Evolutionary conservation across 2,888 invertebrate species (phyloP), one percentile per base, ranked within the genome.

Genomic region (Synergus laeviventris): DNA sequence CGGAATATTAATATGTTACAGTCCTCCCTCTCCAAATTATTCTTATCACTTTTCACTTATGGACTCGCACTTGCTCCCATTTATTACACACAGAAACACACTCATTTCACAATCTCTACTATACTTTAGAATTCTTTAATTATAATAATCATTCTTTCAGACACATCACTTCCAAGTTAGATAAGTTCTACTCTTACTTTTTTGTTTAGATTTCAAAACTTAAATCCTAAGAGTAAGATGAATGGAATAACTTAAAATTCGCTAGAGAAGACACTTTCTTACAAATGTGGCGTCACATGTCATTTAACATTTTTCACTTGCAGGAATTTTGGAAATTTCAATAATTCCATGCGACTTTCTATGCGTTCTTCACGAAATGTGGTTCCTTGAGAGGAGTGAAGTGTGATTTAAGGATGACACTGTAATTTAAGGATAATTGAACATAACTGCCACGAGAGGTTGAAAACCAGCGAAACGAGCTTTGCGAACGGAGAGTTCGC

Each of bases 401-500:
- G 14, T 2, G 0, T 16, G 21, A 39, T 21, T 39, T 21, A 14
- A 18, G 18, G 9, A 9, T 18, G 18, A n/a, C 66, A 42, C 8
- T 31, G 1, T 31, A 31, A 31, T 31, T 31, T 31, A 31, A 5
- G 7, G 31, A 31, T 31, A 7, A 31, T 31, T 31, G 4, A 31
- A 31, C 31, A 31, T 31, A 31, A 31, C 31, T 31, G 31, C 7
- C 31, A 21, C 16, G 24, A 9, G 1, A 7, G 49, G 16, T 24
- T 45, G 70, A 16, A 70, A 70, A 9, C 16, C 11, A 18, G 12
- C 2, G 70, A 7, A 49, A 49, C 70, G 49, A 70, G 70, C 70
- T 70, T 70, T 36, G 31, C 70, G 45, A 49, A 49, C 49, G 8
- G 70, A 70, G 70, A 70, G 70, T 70, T 70, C 70, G 70, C 70